These are phyloP conservation scores for Brachyopa scutellaris DNA, from an alignment of 2,888 invertebrate species.

Conservation along the genomic window DNA sequence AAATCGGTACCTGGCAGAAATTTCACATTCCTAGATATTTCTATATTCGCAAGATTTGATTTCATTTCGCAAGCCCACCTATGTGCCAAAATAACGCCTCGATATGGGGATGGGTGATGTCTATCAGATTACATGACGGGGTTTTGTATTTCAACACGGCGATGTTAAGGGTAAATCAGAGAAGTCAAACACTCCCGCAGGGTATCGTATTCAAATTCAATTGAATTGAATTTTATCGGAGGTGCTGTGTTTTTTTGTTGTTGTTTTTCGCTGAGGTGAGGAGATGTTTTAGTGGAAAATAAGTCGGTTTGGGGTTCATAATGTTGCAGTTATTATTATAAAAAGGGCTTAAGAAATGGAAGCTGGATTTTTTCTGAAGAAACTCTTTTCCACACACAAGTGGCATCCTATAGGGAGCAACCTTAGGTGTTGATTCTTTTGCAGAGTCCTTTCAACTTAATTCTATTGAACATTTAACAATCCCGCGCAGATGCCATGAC, in stretches of 20 bases:
- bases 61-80: too few relatives aligned
- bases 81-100: too few relatives aligned
- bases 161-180: conserved; percentile 50
- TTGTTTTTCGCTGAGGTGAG: background rate
- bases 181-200: conserved; percentile 58
- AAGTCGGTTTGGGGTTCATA: conserved; percentile 22
- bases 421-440: too few relatives aligned
- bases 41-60: too few relatives aligned
- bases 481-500: too few relatives aligned
- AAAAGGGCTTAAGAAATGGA: background rate
- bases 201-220: conserved; percentile 46
- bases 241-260: background rate
- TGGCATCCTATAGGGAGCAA: too few relatives aligned
- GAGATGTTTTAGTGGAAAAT: conserved; percentile 38
- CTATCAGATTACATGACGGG: background rate
- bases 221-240: conserved; percentile 68
- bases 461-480: too few relatives aligned
- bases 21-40: too few relatives aligned
- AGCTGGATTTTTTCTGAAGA: too few relatives aligned
- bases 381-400: too few relatives aligned
- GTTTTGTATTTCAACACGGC: background rate
- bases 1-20: too few relatives aligned
- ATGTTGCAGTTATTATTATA: conserved; percentile 35
- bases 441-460: too few relatives aligned
- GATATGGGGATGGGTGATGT: background rate